These are phyloP conservation scores for Lophius americanus DNA, from an alignment of 2,797 vertebrate species.

Conservation along the genomic window DNA sequence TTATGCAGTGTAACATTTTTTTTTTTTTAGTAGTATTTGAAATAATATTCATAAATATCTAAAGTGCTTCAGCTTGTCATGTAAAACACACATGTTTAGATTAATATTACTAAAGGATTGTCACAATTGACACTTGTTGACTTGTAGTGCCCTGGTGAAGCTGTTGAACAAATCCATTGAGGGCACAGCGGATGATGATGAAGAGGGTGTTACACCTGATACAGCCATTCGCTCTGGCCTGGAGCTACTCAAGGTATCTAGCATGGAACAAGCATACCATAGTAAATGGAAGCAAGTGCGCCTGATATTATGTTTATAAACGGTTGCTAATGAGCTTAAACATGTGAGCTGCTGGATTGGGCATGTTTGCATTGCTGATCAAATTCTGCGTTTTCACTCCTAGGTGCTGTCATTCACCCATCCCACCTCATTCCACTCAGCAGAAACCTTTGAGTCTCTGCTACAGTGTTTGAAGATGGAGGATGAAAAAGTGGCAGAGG, in stretches of 20 bases:
- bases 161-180: slow-evolving; percentile 98
- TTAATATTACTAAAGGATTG: not conserved
- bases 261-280: not conserved
- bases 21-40: not conserved
- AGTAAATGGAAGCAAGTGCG: not conserved
- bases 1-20: not conserved
- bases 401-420: slow-evolving; percentile 99
- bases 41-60: not conserved
- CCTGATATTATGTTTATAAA: not conserved
- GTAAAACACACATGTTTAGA: not conserved
- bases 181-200: slow-evolving; percentile 97
- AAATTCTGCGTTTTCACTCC: not conserved
- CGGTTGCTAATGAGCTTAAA: not conserved
- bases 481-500: slow-evolving; percentile 98
- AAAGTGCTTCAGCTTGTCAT: not conserved
- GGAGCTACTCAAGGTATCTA: slow-evolving; percentile 94
- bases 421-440: slow-evolving; percentile 98
- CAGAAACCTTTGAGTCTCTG: slow-evolving; percentile 98
- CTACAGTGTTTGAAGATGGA: slow-evolving; percentile 99
- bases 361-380: not conserved
- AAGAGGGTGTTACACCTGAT: slow-evolving; percentile 97
- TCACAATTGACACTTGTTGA: not conserved
- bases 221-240: slow-evolving; percentile 97
- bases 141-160: slow-evolving; percentile 93
- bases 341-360: not conserved